Base-by-base conservation (phyloP, 2,113 vertebrate species). In the Gobius niger region DNA sequence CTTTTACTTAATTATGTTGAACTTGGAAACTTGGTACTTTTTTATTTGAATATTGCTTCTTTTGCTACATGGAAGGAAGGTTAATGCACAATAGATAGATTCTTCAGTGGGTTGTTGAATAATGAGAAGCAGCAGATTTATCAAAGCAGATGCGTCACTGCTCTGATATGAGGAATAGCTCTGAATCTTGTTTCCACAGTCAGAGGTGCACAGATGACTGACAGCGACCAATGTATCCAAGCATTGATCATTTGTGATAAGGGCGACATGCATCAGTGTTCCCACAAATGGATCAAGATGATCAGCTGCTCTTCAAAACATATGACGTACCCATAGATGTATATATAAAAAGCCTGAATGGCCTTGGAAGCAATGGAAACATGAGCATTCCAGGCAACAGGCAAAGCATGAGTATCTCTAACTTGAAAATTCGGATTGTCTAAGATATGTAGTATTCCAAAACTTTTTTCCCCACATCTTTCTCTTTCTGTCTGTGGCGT, bases 151-250 rank as follows among this genome's bases (percentile, higher is more conserved):
- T 57, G 69, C 13, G 11, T 70, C 59, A 68, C 11, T 19, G 18
- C 19, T 18, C 47, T 34, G 41, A 52, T 53, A 12, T 4, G 7
- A n/a, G 15, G 40, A 60, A 42, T 15, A 7, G 57, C 57, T 60
- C 7, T 42, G 40, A 42, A 60, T 44, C 57, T 60, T 10, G 40
- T 60, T 60, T 60, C 40, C 47, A 16, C 18, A 34, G 52, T 54
- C 52, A 7, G 44, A 42, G 54, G 18, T 56, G 54, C 63, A 68
- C 52, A 49, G 66, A 47, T 73, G 68, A 80, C 16, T 71, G 63
- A 80, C 67, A 65, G 70, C 49, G 44, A 15, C 46, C 24, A 12
- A 53, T 15, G 60, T 52, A 52, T 59, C 44, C 56, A 41, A 18
- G 24, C 34, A 69, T 59, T 42, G 49, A 47, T 65, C 54, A 51